phyloP scores from a whole-genome alignment of 2,888 invertebrate species.

The Slavum lentiscoides region DNA sequence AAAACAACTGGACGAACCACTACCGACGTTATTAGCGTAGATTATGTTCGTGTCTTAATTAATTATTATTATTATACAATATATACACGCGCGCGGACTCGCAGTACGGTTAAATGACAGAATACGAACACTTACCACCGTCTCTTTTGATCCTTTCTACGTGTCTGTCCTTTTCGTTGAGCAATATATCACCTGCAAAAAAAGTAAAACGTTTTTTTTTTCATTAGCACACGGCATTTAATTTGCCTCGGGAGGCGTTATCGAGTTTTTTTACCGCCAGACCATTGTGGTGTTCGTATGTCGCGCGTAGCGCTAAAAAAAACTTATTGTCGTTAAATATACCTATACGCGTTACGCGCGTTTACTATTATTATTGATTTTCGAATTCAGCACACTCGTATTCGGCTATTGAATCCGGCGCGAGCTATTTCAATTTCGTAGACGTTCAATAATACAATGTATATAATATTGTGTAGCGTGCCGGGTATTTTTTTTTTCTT shows the following conservation, averaged over 20 bases:
- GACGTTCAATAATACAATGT: not conserved
- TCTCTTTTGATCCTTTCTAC: conserved; percentile 54
- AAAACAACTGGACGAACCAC: conserved; percentile 21
- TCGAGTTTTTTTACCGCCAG: no score
- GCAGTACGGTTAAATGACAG: not conserved
- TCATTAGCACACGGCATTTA: not conserved
- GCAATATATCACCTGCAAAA: conserved; percentile 49
- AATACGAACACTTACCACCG: conserved; percentile 51
- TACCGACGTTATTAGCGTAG: conserved; percentile 29
- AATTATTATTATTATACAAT: conserved; percentile 16
- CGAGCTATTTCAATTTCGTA: conserved; percentile 2
- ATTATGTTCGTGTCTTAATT: conserved; percentile 12
- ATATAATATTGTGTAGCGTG: not conserved
- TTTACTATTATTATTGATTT: not conserved
- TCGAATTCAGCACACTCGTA: not conserved
- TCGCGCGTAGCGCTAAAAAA: not conserved
- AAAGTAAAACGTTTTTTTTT: not conserved
- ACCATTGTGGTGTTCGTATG: not conserved
- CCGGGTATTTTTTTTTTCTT: not conserved
- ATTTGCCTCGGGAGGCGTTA: no score
- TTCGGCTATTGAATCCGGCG: not conserved
- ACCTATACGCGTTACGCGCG: not conserved
- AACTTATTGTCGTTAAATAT: not conserved
- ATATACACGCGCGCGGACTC: not conserved
- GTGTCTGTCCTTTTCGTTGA: conserved; percentile 52